Base-by-base conservation (phyloP, 2,888 invertebrate species). In the Hirtodrosophila alboralis region DNA sequence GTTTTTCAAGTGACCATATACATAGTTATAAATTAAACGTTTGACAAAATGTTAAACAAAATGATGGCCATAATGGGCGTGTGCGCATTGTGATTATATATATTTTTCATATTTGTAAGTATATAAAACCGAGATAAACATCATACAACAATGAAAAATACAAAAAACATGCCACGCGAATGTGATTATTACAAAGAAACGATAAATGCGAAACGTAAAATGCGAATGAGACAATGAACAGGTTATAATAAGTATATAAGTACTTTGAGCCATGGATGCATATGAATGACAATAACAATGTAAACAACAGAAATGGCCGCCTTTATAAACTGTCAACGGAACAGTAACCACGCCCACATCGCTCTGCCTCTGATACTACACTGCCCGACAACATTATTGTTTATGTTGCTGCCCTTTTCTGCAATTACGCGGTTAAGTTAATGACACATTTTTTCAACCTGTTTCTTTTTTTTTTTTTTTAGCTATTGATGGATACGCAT, bases 361-460 rank as follows among this genome's bases (percentile, higher is more conserved):
- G 13, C 6, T n/a, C n/a, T n/a, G n/a, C 2, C 61, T 36, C 44
- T 18, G 28, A 9, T 33, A 13, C 21, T 37, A 41, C 27, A 26
- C 18, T 12, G 37, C 37, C 30, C 23, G 30, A 27, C 26, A 30
- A 10, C 49, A 40, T 45, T 49, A 45, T 48, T 56, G 23, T 27
- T 33, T 9, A 9, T 27, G 23, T 16, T 44, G 10, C 23, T 59
- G 38, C 41, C 54, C 33, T 28, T 57, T 37, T 40, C 58, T 59
- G 49, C 67, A 80, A 77, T 77, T 80, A 81, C 69, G 72, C 69
- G 69, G 83, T 84, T 75, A 80, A 61, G 61, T 60, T 84, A 84
- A 84, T 84, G 84, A 81, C 62, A 72, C 49, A 73, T 73, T 79
- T 47, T 48, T 43, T 14, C 26, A 31, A 57, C 41, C 21, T 18